Evolutionary conservation across 2,113 vertebrate species (phyloP).

Genomic region (Xiphophorus couchianus): DNA sequence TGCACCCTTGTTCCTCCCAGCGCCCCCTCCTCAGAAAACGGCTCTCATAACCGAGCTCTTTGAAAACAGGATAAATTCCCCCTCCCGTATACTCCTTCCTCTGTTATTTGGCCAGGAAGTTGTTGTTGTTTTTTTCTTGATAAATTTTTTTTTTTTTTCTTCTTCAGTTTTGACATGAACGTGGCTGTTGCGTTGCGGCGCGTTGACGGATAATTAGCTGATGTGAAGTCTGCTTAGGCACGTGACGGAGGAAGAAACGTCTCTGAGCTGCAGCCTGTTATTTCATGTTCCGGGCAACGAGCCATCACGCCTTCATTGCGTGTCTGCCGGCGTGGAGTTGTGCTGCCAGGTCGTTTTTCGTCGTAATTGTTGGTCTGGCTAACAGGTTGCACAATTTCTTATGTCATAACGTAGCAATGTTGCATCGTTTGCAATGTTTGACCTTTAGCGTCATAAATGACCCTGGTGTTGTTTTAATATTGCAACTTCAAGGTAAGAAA

Average conservation of each 20-base stretch:
- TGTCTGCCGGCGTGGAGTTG: slow-evolving; percentile 39
- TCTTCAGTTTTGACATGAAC: slow-evolving; percentile 12
- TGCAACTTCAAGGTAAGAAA: not conserved
- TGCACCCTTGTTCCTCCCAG: slow-evolving; percentile 69
- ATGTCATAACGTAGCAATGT: slow-evolving; percentile 18
- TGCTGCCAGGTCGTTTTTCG: slow-evolving; percentile 43
- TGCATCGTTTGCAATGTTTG: slow-evolving; percentile 5
- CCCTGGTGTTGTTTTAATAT: not conserved
- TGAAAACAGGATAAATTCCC: slow-evolving; percentile 41
- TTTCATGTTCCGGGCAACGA: slow-evolving; percentile 40
- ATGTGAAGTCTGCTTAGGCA: slow-evolving; percentile 52
- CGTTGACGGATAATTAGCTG: slow-evolving; percentile 57
- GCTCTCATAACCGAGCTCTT: slow-evolving; percentile 58
- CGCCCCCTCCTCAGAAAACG: slow-evolving; percentile 54
- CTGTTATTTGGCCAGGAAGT: not conserved
- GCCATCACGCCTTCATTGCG: slow-evolving; percentile 51
- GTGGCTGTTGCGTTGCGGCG: slow-evolving; percentile 15
- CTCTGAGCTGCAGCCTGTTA: slow-evolving; percentile 50
- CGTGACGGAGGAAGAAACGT: slow-evolving; percentile 58
- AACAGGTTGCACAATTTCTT: slow-evolving; percentile 23
- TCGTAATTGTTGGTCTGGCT: slow-evolving; percentile 30
- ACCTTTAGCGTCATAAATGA: not conserved
- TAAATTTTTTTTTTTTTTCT: not conserved
- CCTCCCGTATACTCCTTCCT: not conserved
- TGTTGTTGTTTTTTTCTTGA: not conserved